Evolutionary conservation across 2,113 vertebrate species (phyloP).

Genomic region (Zosterops borbonicus): DNA sequence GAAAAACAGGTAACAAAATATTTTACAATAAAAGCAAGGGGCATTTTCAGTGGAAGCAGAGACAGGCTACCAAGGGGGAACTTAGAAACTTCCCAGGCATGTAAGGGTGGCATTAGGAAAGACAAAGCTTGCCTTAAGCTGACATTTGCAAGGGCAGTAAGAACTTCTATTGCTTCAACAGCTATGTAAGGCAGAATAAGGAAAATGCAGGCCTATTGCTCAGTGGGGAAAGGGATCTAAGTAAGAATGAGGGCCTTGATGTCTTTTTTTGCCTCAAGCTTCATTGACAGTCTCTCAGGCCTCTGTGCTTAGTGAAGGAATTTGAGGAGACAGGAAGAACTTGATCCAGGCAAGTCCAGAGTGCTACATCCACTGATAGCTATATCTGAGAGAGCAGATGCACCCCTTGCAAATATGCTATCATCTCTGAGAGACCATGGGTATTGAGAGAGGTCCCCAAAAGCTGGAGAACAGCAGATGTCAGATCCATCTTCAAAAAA

Average conservation of each 20-base stretch:
- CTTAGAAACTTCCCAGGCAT: background rate
- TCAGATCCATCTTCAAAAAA: background rate
- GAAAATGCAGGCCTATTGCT: background rate
- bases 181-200: background rate
- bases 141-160: background rate
- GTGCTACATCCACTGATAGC: background rate
- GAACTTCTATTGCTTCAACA: background rate
- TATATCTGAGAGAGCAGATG: background rate
- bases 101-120: background rate
- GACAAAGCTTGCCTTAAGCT: background rate
- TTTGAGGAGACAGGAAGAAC: accelerated
- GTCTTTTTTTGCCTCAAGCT: background rate
- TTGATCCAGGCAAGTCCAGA: background rate
- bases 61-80: background rate
- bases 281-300: background rate
- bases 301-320: background rate
- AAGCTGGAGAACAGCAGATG: background rate
- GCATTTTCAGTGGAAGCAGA: background rate
- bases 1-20: background rate
- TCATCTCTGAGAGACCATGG: background rate
- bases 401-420: background rate
- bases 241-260: background rate
- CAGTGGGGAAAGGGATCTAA: background rate
- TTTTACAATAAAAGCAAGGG: background rate
- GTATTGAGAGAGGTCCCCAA: background rate